Evolutionary conservation across 2,888 invertebrate species (phyloP).

Genomic region (Pandemis cinnamomeana): DNA sequence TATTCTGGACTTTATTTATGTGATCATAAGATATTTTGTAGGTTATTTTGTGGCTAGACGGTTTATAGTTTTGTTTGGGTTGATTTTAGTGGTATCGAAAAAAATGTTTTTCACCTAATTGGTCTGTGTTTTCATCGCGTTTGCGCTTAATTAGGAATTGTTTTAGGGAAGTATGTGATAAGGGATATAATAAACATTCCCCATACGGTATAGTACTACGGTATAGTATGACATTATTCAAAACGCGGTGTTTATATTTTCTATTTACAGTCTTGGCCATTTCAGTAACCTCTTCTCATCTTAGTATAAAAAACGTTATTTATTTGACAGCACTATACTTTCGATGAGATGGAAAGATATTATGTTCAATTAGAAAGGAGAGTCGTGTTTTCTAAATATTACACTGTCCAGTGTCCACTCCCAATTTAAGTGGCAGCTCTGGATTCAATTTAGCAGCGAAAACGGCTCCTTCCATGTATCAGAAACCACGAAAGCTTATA

Average conservation of each 20-base stretch:
- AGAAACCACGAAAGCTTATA: not conserved
- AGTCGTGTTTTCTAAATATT: too few relatives aligned
- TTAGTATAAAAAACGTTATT: too few relatives aligned
- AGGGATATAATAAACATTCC: too few relatives aligned
- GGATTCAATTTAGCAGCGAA: not conserved
- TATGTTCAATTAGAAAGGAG: too few relatives aligned
- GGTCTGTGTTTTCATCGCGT: not conserved
- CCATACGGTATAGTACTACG: too few relatives aligned
- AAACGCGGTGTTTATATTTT: too few relatives aligned
- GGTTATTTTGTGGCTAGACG: not conserved
- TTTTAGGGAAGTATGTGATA: not conserved
- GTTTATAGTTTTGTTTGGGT: constrained; percentile 12
- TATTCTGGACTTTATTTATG: constrained; percentile 4
- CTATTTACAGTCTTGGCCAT: too few relatives aligned
- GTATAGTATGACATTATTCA: too few relatives aligned
- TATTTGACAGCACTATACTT: too few relatives aligned
- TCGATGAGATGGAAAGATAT: too few relatives aligned
- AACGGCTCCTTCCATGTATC: not conserved
- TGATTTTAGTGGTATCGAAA: not conserved
- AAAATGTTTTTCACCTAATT: not conserved
- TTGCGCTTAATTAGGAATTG: not conserved
- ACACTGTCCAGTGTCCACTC: too few relatives aligned
- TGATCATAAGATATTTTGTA: constrained; percentile 3
- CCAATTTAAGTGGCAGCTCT: not conserved
- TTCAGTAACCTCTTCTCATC: too few relatives aligned